Percentiles rank a stretch among this genome's conserved stretches.
Evolutionary conservation across 2,113 vertebrate genomes (phyloP).

Genomic region (Balaeniceps rex): DNA sequence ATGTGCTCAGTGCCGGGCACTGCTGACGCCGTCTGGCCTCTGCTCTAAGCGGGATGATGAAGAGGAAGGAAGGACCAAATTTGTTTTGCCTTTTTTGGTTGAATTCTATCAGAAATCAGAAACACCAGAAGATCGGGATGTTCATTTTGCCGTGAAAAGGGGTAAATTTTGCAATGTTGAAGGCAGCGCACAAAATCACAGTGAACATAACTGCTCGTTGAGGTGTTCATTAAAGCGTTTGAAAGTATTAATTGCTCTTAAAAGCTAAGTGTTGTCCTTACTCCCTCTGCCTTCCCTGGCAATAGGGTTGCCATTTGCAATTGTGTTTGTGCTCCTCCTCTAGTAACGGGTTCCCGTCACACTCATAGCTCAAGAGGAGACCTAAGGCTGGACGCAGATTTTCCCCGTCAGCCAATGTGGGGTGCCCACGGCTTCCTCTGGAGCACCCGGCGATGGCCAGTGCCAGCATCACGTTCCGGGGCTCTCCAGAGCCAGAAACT

Average conservation of each 20-base stretch:
- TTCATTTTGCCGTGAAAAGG: not conserved
- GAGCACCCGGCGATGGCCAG: not conserved
- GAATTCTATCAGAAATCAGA: not conserved
- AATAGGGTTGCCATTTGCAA: not conserved
- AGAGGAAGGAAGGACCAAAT: not conserved
- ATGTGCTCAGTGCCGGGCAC: not conserved
- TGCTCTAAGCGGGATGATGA: not conserved
- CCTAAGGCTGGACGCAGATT: not conserved
- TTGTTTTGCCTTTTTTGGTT: not conserved
- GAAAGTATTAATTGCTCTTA: not conserved
- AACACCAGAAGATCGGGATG: not conserved
- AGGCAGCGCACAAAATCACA: not conserved
- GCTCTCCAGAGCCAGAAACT: not conserved
- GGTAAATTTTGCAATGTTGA: not conserved
- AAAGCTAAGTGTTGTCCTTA: not conserved
- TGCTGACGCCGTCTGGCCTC: not conserved
- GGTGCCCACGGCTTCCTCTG: not conserved
- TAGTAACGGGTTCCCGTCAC: not conserved
- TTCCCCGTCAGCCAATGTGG: not conserved
- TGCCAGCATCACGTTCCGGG: not conserved
- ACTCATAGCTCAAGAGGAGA: not conserved
- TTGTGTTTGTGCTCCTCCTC: not conserved
- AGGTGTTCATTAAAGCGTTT: not conserved
- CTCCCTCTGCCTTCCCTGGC: not conserved
- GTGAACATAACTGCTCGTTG: not conserved